Conservation (phyloP, 2,113 vertebrate genomes). For the Alexandromys fortis region DNA sequence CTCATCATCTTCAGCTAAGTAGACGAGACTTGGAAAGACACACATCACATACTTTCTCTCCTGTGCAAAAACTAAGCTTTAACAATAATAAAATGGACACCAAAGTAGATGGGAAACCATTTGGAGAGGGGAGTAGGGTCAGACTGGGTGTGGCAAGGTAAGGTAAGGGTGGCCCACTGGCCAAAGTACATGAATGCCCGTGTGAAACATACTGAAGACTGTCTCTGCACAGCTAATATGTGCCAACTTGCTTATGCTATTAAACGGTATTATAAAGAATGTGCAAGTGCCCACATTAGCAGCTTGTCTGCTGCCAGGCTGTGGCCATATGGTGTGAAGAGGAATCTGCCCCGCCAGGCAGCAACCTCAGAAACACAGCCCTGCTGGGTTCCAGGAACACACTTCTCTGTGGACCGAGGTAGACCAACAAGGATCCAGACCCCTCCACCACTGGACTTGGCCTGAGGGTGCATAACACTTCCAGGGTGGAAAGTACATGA, state of each 20-base stretch:
- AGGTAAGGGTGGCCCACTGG: fast-evolving
- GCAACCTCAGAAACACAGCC: neutral
- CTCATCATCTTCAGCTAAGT: neutral
- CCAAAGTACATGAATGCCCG: neutral
- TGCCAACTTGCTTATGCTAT: neutral
- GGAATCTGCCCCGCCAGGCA: neutral
- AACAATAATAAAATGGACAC: neutral
- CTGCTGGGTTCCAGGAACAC: neutral
- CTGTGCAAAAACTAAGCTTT: neutral
- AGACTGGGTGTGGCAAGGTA: neutral
- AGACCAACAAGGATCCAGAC: neutral
- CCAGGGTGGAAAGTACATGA: neutral
- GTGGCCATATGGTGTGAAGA: neutral
- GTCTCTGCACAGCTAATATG: neutral
- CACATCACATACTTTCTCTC: neutral
- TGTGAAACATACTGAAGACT: neutral
- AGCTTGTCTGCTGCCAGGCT: neutral
- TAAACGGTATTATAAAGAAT: neutral
- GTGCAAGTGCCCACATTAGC: neutral
- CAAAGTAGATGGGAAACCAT: neutral
- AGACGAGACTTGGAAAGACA: neutral
- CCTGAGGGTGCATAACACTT: too few relatives aligned
- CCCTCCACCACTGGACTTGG: too few relatives aligned
- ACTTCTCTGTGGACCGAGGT: neutral
- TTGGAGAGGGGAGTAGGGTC: neutral